phyloP scores from a whole-genome alignment of 1,140 invertebrate species.

The Mercenaria mercenaria region DNA sequence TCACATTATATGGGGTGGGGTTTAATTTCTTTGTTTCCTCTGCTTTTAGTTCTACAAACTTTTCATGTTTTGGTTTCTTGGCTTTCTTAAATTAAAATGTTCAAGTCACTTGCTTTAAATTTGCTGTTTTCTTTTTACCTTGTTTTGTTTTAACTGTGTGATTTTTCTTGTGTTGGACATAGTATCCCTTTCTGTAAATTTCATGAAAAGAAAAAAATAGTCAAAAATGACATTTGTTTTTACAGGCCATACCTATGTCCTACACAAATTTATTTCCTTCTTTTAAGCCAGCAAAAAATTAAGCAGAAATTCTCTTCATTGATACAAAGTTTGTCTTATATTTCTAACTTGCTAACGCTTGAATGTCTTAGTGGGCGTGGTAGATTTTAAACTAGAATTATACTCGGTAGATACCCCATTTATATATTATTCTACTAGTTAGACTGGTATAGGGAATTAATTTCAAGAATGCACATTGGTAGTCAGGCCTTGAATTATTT shows the following conservation, averaged over 20 bases:
- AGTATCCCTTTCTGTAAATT: not conserved
- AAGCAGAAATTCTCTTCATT: conserved; percentile 9
- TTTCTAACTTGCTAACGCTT: conserved; percentile 40
- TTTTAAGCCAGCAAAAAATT: not conserved
- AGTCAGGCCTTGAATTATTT: conserved; percentile 60
- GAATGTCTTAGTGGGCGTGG: conserved; percentile 1
- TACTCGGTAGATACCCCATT: conserved; percentile 19
- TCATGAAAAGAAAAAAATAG: not conserved
- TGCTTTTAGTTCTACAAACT: not conserved
- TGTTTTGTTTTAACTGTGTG: not conserved
- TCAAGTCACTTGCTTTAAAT: not conserved
- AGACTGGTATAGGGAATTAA: conserved; percentile 46
- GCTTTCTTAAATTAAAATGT: not conserved
- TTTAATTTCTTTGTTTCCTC: not conserved
- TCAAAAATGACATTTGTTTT: not conserved
- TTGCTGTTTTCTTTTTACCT: not conserved
- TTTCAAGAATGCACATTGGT: conserved; percentile 52
- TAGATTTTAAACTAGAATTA: conserved; percentile 26
- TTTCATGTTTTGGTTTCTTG: not conserved
- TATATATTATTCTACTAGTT: conserved; percentile 35
- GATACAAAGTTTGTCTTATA: not conserved
- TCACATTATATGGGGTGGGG: not conserved
- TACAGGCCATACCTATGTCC: not conserved
- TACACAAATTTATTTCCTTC: not conserved
- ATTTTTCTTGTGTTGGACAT: conserved; percentile 15